Conservation (phyloP, 2,797 vertebrate species). For the Lithobates sylvaticus region DNA sequence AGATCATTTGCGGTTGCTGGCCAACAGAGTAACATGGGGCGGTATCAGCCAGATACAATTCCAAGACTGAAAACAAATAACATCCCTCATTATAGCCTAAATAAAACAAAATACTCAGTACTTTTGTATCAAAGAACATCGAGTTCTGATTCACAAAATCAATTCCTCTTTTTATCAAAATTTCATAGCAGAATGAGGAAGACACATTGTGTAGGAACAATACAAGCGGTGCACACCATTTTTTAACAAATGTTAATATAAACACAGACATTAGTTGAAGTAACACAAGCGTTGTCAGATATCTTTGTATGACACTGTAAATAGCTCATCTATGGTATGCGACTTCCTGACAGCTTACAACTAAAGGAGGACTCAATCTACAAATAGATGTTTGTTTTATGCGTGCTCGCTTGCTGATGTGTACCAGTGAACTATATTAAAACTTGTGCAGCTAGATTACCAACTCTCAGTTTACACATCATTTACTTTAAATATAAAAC, state of each 20-base stretch:
- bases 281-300: background rate
- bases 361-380: background rate
- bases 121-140: background rate
- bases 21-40: no score
- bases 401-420: background rate
- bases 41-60: no score
- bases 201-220: background rate
- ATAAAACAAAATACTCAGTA: background rate
- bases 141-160: background rate
- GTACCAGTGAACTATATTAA: background rate
- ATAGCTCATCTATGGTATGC: background rate
- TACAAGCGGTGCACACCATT: background rate
- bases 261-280: background rate
- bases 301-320: background rate
- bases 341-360: background rate
- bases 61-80: no score
- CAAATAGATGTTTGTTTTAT: background rate
- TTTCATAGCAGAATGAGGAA: background rate
- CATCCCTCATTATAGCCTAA: background rate
- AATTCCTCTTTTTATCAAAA: background rate
- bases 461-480: background rate
- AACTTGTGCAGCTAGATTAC: background rate
- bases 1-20: background rate
- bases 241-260: background rate
- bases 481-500: background rate